Evolutionary conservation across 2,797 vertebrate species (phyloP), one percentile per base, ranked within the genome.

Genomic region (Mycteria americana): DNA sequence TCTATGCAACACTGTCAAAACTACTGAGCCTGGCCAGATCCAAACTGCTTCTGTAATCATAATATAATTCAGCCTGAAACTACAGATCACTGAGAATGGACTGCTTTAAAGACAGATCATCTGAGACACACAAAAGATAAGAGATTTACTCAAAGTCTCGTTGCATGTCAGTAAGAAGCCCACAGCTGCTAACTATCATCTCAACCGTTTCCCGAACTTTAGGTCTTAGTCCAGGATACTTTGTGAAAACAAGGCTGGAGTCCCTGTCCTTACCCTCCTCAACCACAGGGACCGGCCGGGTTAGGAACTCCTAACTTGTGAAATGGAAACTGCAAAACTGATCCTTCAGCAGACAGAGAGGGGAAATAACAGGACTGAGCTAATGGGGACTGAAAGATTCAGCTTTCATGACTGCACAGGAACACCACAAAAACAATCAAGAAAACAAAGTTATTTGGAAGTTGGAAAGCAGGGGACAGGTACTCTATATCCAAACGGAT

Each of bases 401-500:
- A 30, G 18, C 19, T 81, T 89, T 90, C 43, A 8, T 30, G 33
- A 54, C 53, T 19, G 9, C n/a, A 56, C n/a, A 81, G n/a, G 27
- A n/a, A 35, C 74, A 81, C 43, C 60, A 80, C 30, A 82, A 75
- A 93, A 97, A 92, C 53, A 2, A 96, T 72, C 51, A 93, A 75
- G 82, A 88, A 97, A 90, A 83, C 15, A 84, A 93, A 81, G n/a
- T 39, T 91, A 41, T 87, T 83, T 85, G 60, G 75, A 90, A 97
- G 62, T 11, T 92, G 68, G 81, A 97, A 96, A 92, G 76, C 68
- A 88, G 19, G n/a, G 41, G 22, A 96, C 97, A 97, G 95, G 95
- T 98, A 96, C 79, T 89, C 31, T 21, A 25, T 79, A 97, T 81
- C 95, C 80, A 95, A 96, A 96, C 11, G 24, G 74, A 94, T 96